Evolutionary conservation across 2,797 vertebrate species (phyloP), one percentile per base, ranked within the genome.

Genomic region (Pangasius mekongensis): DNA sequence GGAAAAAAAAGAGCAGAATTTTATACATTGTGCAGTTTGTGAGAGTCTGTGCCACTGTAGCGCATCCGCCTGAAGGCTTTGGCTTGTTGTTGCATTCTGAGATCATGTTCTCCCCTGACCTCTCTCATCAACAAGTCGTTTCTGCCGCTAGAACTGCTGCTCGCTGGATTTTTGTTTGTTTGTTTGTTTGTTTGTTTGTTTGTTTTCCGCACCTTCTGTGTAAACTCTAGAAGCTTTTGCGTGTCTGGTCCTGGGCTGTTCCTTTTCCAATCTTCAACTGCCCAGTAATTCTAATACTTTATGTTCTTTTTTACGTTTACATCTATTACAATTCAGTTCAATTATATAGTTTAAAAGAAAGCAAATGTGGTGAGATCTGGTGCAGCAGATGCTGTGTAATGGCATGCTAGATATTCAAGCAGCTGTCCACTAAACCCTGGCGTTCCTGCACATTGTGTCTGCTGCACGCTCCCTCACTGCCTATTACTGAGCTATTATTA

Each of bases 391-490:
- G 71, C 67, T 82, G 71, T 69, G 39, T 66, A 87, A 71, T 49
- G 73, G 85, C 86, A 67, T 22, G 24, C 20, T 27, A 84, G 71
- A 88, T 90, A 82, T 87, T 90, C 80, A 80, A 88, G 92, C 93
- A 93, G 88, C 84, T 93, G 92, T 89, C 92, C 85, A 88, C 16
- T 74, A 91, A 92, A 89, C 91, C 92, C 92, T 84, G 81, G 87
- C 85, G 27, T 89, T 89, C 80, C 87, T 88, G 60, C 74, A 60
- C 76, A 89, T 86, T 86, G 30, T 87, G 58, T 54, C 78, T 77
- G 77, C 87, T 89, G 20, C 66, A 58, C 54, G 64, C 49, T 86
- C 62, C 73, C 73, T 87, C 47, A 71, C 54, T 77, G 87, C 81
- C 84, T 87, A 86, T 91, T 89, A 89, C 43, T 58, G 84, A 36